Evolutionary conservation across 1,140 invertebrate genomes (phyloP).

Genomic region (Lordiphosa mommai): DNA sequence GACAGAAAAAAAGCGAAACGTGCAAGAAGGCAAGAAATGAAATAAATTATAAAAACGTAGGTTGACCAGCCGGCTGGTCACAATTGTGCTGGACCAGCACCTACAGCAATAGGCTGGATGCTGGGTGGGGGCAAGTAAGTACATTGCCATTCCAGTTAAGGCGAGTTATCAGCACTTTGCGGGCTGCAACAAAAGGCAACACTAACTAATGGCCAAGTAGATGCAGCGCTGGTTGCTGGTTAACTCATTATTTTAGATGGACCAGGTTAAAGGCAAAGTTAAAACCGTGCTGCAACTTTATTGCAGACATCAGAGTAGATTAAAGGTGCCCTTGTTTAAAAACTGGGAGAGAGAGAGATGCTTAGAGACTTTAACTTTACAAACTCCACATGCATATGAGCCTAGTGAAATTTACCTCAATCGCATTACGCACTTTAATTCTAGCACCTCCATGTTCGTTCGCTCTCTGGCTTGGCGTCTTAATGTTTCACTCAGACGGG

Average conservation of each 20-base stretch:
- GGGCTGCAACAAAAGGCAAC: slow-evolving; percentile 9
- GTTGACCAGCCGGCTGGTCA: slow-evolving; percentile 1
- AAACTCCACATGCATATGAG: no score
- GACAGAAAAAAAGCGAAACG: not conserved
- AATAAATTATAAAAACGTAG: slow-evolving; percentile 21
- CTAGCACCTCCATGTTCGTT: no score
- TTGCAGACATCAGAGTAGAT: no score
- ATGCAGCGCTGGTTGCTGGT: not conserved
- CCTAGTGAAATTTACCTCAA: no score
- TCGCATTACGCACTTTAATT: no score
- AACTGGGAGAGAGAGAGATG: no score
- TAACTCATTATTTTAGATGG: not conserved
- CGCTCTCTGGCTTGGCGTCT: no score
- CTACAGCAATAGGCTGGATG: slow-evolving; percentile 4
- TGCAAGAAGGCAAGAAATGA: slow-evolving; percentile 13
- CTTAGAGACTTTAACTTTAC: no score
- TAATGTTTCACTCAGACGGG: no score
- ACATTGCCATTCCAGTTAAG: slow-evolving; percentile 1
- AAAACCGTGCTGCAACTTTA: no score
- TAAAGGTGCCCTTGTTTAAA: no score
- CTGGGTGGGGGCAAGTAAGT: not conserved
- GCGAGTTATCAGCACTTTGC: slow-evolving; percentile 8
- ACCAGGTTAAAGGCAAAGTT: no score
- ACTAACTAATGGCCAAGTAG: slow-evolving; percentile 1
- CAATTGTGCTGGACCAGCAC: slow-evolving; percentile 12